These are phyloP conservation scores for Amyelois transitella DNA, from an alignment of 1,140 invertebrate species.

Conservation along the genomic window DNA sequence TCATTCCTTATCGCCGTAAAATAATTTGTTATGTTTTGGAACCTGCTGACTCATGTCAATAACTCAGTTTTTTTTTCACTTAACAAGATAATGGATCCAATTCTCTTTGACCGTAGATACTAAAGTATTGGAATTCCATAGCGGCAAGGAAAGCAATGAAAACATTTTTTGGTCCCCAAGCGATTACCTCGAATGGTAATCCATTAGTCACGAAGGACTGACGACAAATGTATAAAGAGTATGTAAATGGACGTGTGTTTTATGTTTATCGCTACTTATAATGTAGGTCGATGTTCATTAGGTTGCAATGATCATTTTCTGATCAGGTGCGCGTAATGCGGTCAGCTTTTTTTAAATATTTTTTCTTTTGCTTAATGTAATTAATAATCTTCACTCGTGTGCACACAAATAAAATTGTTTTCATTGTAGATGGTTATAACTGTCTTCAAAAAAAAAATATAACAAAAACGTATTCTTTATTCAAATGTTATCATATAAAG, in stretches of 20 bases:
- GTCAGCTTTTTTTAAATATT: no score
- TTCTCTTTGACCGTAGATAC: background rate
- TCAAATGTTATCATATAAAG: no score
- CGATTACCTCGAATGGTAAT: slow-evolving; percentile 1
- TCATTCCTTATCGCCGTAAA: no score
- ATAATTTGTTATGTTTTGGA: no score
- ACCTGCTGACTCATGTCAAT: no score
- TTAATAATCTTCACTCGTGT: no score
- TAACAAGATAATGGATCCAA: background rate
- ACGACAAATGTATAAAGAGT: background rate
- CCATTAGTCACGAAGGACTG: slow-evolving; percentile 2
- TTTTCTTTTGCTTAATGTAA: no score
- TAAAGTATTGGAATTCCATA: background rate
- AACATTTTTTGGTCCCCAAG: background rate
- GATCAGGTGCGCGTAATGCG: background rate
- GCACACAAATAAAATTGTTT: no score
- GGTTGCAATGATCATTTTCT: background rate
- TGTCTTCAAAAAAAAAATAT: no score
- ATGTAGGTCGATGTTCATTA: background rate
- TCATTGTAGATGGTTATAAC: no score
- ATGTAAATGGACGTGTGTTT: background rate
- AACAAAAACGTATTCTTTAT: no score
- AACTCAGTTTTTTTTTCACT: background rate
- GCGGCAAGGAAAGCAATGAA: background rate
- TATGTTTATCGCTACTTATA: background rate